A percentile compares a stretch with the other conserved stretches of the same genome.
These are phyloP conservation scores for Numida meleagris DNA, from an alignment of 2,113 vertebrate species.

Conservation along the genomic window DNA sequence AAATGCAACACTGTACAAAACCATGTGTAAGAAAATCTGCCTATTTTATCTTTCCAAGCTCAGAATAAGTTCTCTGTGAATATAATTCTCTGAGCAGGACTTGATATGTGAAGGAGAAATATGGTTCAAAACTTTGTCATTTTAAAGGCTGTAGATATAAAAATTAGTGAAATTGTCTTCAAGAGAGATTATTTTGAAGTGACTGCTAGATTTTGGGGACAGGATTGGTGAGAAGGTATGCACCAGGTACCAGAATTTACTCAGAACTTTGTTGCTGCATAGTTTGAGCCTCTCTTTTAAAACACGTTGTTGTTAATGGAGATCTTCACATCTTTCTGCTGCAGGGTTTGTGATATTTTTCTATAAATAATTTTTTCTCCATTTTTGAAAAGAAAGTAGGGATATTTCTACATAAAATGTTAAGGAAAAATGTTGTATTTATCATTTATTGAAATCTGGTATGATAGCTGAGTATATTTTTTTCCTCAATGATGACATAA, in stretches of 20 bases:
- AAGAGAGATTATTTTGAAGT: background rate
- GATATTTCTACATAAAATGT: background rate
- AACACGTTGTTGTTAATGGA: background rate
- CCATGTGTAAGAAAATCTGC: background rate
- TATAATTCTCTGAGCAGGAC: background rate
- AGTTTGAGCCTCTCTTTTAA: background rate
- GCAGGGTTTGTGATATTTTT: conserved; percentile 19
- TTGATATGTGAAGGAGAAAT: background rate
- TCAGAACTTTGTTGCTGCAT: background rate
- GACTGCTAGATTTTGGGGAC: background rate
- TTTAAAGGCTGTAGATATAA: background rate
- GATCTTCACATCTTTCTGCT: background rate
- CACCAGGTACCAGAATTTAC: background rate
- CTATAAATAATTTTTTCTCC: background rate
- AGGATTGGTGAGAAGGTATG: background rate
- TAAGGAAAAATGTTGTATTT: conserved; percentile 14
- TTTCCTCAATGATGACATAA: background rate
- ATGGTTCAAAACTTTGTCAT: background rate
- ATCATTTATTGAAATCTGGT: background rate
- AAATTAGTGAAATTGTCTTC: background rate
- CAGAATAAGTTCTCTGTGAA: background rate
- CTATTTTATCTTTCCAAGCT: background rate
- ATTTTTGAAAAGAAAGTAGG: background rate
- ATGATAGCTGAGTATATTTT: background rate
- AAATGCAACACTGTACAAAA: too few species aligned